These are phyloP conservation scores for Chrysopilus asiliformis DNA, from an alignment of 2,888 invertebrate species.

Conservation along the genomic window DNA sequence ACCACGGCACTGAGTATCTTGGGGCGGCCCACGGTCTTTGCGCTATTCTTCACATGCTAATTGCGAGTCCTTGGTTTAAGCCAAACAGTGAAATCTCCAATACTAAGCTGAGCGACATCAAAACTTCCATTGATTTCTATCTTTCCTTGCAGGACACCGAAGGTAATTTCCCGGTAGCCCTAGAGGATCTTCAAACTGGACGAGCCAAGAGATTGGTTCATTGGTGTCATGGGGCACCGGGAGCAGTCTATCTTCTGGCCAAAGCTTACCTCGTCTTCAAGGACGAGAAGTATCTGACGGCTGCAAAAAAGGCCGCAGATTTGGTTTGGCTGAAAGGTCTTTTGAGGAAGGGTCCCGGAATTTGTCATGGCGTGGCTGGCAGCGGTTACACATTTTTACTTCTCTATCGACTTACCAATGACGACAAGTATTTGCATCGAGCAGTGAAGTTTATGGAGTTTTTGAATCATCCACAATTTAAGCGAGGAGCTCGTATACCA, in stretches of 20 bases:
- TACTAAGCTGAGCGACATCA: constrained; percentile 45
- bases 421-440: constrained; percentile 55
- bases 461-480: constrained; percentile 51
- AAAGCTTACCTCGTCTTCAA: constrained; percentile 63
- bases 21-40: constrained; percentile 54
- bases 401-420: constrained; percentile 58
- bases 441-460: constrained; percentile 67
- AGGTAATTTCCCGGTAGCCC: constrained; percentile 64
- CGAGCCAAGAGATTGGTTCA: constrained; percentile 58
- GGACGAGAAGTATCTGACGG: constrained; percentile 55
- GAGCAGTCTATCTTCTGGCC: constrained; percentile 66
- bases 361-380: constrained; percentile 80
- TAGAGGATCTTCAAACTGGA: constrained; percentile 46
- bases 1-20: constrained; percentile 35
- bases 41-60: constrained; percentile 49
- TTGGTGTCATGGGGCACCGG: constrained; percentile 86
- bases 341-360: constrained; percentile 73
- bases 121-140: constrained; percentile 50
- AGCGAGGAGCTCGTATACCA: constrained; percentile 54
- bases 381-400: constrained; percentile 70
- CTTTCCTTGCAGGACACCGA: constrained; percentile 45
- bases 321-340: constrained; percentile 73
- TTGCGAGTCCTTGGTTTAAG: constrained; percentile 41
- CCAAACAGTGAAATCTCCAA: constrained; percentile 21
- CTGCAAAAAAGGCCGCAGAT: constrained; percentile 56